A percentile compares a stretch with the other conserved stretches of the same genome.
These are phyloP conservation scores for Drosophila novamexicana DNA, from an alignment of 1,140 invertebrate species.

Conservation along the genomic window DNA sequence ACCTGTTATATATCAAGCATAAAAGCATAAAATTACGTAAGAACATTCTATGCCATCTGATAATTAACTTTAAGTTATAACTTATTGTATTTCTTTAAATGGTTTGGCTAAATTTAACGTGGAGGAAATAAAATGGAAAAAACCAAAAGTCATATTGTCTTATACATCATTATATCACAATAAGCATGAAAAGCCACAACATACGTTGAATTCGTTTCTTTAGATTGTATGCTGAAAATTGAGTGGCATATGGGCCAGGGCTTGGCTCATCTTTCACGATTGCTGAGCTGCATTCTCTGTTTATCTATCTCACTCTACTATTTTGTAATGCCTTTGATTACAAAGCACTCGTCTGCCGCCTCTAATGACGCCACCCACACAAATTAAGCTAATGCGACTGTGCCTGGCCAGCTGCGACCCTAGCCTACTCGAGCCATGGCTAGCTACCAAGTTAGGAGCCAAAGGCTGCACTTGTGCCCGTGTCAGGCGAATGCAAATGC, in stretches of 20 bases:
- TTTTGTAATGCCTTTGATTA: conserved; percentile 62
- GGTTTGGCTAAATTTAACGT: no score
- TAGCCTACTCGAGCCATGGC: conserved; percentile 4
- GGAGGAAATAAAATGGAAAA: no score
- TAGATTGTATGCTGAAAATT: conserved; percentile 11
- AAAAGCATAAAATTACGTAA: no score
- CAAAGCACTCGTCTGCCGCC: conserved; percentile 33
- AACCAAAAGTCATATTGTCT: no score
- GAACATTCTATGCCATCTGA: no score
- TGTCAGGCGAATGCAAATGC: conserved; percentile 60
- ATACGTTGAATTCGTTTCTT: no score
- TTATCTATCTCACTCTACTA: neutral
- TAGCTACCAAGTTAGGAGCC: conserved; percentile 7
- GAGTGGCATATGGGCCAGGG: conserved; percentile 24
- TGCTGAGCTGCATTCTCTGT: conserved; percentile 52
- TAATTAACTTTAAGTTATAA: no score
- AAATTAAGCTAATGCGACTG: conserved; percentile 76
- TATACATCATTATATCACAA: no score
- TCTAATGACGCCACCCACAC: conserved; percentile 75
- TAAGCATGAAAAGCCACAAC: no score
- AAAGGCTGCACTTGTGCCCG: conserved; percentile 68
- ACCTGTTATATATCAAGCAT: neutral
- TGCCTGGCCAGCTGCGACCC: conserved; percentile 32
- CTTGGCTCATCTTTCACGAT: conserved; percentile 53
- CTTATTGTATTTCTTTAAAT: no score